These are phyloP conservation scores for Cirrhinus molitorella DNA, from an alignment of 2,797 vertebrate genomes.

Conservation along the genomic window DNA sequence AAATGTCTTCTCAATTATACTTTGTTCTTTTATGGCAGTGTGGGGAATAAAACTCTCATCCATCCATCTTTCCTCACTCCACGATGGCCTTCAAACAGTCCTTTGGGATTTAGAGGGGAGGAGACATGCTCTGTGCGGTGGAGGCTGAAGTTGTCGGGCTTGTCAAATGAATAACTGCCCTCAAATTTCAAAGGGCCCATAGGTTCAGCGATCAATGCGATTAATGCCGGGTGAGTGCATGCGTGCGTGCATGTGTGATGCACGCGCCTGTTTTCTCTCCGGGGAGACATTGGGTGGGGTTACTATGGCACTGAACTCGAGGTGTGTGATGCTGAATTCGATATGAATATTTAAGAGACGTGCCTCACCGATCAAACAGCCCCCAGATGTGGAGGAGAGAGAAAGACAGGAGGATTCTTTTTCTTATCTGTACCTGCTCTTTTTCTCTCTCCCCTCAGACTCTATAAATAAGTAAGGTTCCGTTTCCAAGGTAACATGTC, in stretches of 20 bases:
- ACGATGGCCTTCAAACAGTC: constrained; percentile 25
- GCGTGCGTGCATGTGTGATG: constrained; percentile 34
- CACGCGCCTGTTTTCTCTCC: constrained; percentile 18
- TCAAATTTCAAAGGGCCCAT: constrained; percentile 9
- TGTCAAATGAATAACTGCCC: constrained; percentile 29
- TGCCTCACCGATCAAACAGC: constrained; percentile 14
- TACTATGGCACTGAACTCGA: constrained; percentile 34
- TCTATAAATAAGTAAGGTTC: constrained; percentile 84
- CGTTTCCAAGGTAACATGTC: constrained; percentile 86
- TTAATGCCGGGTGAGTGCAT: constrained; percentile 41
- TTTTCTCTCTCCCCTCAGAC: constrained; percentile 64
- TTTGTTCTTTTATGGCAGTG: constrained; percentile 21
- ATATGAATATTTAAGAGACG: constrained; percentile 26
- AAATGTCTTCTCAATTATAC: neutral
- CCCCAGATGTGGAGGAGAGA: neutral
- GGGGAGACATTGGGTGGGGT: constrained; percentile 22
- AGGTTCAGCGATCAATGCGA: constrained; percentile 31
- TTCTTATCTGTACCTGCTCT: constrained; percentile 35
- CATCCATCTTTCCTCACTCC: constrained; percentile 9
- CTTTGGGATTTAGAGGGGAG: constrained; percentile 15
- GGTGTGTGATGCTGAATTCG: constrained; percentile 10
- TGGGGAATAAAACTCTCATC: constrained; percentile 25
- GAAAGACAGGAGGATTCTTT: constrained; percentile 27
- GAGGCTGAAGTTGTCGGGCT: constrained; percentile 1
- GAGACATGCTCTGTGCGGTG: neutral